Percentiles rank a stretch among this genome's conserved stretches.
phyloP scores from a whole-genome alignment of 2,113 vertebrate genomes.

The Myxocyprinus asiaticus region DNA sequence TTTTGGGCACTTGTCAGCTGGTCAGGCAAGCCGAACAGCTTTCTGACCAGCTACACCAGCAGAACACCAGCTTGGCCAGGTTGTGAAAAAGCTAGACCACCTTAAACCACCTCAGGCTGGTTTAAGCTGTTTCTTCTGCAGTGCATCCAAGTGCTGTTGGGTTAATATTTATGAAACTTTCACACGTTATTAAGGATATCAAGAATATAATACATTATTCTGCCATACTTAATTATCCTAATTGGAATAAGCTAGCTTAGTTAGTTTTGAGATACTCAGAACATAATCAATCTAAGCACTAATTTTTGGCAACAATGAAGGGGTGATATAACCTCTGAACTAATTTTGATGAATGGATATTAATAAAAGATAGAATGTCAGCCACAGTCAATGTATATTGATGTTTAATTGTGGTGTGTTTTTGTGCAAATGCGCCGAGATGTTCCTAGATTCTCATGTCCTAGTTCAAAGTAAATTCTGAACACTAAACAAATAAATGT shows the following conservation, averaged over 20 bases:
- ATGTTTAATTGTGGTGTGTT: not conserved
- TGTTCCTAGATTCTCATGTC: not conserved
- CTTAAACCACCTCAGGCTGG: not conserved
- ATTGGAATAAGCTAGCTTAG: constrained; percentile 34
- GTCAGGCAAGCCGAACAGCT: too few species aligned
- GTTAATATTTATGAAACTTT: not conserved
- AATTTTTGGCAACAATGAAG: constrained; percentile 22
- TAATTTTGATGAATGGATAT: constrained; percentile 23
- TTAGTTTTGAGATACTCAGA: constrained; percentile 36
- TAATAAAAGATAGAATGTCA: constrained; percentile 26
- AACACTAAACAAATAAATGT: not conserved
- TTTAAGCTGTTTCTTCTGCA: not conserved
- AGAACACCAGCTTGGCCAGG: too few species aligned
- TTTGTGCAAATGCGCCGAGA: not conserved
- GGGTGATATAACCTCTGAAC: constrained; percentile 24
- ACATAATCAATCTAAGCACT: constrained; percentile 32
- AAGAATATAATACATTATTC: constrained; percentile 4
- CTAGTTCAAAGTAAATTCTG: not conserved
- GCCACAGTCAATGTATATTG: not conserved
- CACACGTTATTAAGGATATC: not conserved
- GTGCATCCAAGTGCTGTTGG: not conserved
- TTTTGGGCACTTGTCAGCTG: too few species aligned
- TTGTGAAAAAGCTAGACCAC: too few species aligned
- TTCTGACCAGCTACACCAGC: too few species aligned
- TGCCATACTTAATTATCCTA: constrained; percentile 37